Evolutionary conservation across 2,113 vertebrate species (phyloP).

Genomic region (Calonectris borealis): DNA sequence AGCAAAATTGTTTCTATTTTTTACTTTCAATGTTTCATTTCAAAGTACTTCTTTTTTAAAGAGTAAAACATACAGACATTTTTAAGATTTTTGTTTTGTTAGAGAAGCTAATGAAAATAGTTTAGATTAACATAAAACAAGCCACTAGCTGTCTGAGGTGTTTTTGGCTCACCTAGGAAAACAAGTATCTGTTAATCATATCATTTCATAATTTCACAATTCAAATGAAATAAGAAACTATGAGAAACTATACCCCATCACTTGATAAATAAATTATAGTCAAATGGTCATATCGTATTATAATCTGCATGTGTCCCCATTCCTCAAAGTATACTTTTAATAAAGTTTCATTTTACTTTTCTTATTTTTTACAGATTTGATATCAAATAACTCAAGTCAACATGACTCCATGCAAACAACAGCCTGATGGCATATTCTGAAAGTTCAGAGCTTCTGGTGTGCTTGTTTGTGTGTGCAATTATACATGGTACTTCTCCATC

Average conservation of each 20-base stretch:
- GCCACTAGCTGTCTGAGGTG: neutral
- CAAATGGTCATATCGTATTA: neutral
- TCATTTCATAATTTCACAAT: neutral
- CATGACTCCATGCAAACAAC: neutral
- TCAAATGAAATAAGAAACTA: neutral
- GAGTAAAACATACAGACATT: neutral
- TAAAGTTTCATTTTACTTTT: neutral
- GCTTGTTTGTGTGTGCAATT: too few species aligned
- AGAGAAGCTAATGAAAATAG: conserved; percentile 40
- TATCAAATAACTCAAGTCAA: neutral
- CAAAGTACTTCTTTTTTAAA: conserved; percentile 32
- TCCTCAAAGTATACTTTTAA: neutral
- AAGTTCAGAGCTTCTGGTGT: neutral
- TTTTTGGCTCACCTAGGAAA: neutral
- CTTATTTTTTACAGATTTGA: neutral
- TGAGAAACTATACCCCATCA: neutral
- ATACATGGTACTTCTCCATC: rapidly evolving
- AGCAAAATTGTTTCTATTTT: conserved; percentile 36
- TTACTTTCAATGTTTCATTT: conserved; percentile 23
- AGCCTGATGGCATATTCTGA: neutral
- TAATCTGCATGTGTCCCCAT: rapidly evolving
- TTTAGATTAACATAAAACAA: conserved; percentile 36
- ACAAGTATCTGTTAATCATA: neutral
- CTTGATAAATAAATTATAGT: neutral
- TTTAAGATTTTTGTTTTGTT: conserved; percentile 32